These are phyloP conservation scores for Uria lomvia DNA, from an alignment of 2,113 vertebrate genomes.

Conservation along the genomic window DNA sequence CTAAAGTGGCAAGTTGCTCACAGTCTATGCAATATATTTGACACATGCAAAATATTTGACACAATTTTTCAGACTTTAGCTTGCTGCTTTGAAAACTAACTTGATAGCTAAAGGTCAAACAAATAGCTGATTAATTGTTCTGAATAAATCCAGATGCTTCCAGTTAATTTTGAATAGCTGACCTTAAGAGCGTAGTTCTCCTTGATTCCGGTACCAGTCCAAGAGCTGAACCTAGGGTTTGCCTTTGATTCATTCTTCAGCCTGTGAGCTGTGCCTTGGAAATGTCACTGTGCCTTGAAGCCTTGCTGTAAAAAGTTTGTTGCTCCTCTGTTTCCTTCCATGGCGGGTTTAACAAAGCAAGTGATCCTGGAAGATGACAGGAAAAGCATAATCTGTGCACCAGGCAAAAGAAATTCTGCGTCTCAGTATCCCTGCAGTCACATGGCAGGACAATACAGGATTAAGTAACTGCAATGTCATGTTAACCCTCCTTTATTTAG, in stretches of 20 bases:
- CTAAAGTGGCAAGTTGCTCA: not conserved
- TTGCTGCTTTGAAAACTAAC: not conserved
- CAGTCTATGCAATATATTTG: not conserved
- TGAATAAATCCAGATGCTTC: not conserved
- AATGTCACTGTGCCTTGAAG: not conserved
- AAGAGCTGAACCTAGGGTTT: not conserved
- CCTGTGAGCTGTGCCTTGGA: not conserved
- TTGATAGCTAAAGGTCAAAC: not conserved
- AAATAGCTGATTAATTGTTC: not conserved
- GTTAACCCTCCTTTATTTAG: slow-evolving; percentile 73
- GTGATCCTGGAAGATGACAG: not conserved
- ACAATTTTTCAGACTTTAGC: not conserved
- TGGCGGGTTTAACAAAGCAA: not conserved
- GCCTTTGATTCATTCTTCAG: not conserved
- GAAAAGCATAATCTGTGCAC: not conserved
- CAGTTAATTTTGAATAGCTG: not conserved
- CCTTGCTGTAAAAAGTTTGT: not conserved
- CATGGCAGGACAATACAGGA: slow-evolving; percentile 63
- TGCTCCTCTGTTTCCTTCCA: not conserved
- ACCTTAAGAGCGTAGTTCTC: not conserved
- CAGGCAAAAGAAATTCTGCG: not conserved
- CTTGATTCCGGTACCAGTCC: not conserved
- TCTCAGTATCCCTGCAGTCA: slow-evolving; percentile 57
- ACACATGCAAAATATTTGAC: not conserved
- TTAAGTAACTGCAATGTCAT: slow-evolving; percentile 68